phyloP scores from a whole-genome alignment of 2,888 invertebrate genomes.

The Sthenelais limicola region DNA sequence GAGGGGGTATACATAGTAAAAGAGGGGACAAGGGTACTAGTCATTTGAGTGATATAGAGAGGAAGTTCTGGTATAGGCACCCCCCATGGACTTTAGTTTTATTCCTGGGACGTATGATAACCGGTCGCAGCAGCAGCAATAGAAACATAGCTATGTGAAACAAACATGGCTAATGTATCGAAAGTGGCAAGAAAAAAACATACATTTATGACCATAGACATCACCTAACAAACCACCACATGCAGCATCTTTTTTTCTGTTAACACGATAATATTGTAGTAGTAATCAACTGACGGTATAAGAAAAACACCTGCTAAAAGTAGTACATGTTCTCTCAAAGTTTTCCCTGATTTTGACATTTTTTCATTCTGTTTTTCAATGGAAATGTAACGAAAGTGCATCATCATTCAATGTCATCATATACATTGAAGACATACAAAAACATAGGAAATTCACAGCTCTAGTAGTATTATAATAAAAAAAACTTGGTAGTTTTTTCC shows the following conservation, averaged over 20 bases:
- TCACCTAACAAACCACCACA: too few species aligned
- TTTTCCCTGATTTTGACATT: conserved; percentile 43
- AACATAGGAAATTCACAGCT: conserved; percentile 22
- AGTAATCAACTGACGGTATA: conserved; percentile 20
- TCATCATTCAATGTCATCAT: conserved; percentile 30
- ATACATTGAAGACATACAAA: conserved; percentile 35
- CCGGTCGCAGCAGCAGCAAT: too few species aligned
- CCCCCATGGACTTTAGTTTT: too few species aligned
- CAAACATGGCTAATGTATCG: not conserved
- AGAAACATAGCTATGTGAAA: not conserved
- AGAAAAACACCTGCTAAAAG: conserved; percentile 2
- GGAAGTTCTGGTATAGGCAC: too few species aligned
- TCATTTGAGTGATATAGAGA: too few species aligned
- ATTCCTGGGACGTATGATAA: too few species aligned
- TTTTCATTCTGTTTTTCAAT: conserved; percentile 34
- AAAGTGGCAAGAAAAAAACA: conserved; percentile 38
- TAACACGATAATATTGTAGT: not conserved
- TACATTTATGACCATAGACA: conserved; percentile 27
- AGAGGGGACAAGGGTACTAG: too few species aligned
- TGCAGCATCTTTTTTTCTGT: conserved; percentile 8
- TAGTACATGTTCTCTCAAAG: conserved; percentile 28
- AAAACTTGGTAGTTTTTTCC: not conserved
- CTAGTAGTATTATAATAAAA: not conserved
- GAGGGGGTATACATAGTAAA: too few species aligned
- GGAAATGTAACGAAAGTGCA: conserved; percentile 44